Evolutionary conservation across 2,113 vertebrate species (phyloP).

Genomic region (Chaetodon trifascialis): DNA sequence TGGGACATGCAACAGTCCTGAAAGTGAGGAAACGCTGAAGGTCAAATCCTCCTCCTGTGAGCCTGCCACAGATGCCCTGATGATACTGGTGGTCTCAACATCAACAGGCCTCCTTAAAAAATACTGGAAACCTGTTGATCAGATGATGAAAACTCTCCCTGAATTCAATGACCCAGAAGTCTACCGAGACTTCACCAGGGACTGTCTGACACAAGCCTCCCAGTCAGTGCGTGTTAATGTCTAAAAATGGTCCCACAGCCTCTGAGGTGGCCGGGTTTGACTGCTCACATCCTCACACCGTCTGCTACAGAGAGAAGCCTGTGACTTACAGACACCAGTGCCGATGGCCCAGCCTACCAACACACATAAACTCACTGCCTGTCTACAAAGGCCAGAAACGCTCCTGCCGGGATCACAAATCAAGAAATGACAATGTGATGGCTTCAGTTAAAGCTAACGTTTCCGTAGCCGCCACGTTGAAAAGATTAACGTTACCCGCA

Average conservation of each 20-base stretch:
- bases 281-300: not conserved
- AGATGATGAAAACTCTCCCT: slow-evolving; percentile 7
- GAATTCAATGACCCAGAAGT: not conserved
- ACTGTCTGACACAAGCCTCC: slow-evolving; percentile 14
- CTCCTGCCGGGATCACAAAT: not conserved
- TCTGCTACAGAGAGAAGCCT: slow-evolving; percentile 1
- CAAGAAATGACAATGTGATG: slow-evolving; percentile 2
- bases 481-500: not conserved
- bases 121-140: slow-evolving; percentile 11
- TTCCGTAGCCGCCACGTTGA: not conserved
- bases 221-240: not conserved
- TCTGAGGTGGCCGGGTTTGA: slow-evolving; percentile 8
- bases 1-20: slow-evolving; percentile 23
- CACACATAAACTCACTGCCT: not conserved
- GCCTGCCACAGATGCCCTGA: not conserved
- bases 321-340: slow-evolving; percentile 15
- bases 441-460: not conserved
- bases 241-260: slow-evolving; percentile 11
- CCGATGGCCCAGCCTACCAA: slow-evolving; percentile 26
- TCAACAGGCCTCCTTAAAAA: not conserved
- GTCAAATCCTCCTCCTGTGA: not conserved
- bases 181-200: not conserved
- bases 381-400: slow-evolving; percentile 20
- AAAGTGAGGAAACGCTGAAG: not conserved
- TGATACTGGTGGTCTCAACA: not conserved